Conservation (phyloP, 1,140 invertebrate genomes). For the Bombus impatiens region DNA sequence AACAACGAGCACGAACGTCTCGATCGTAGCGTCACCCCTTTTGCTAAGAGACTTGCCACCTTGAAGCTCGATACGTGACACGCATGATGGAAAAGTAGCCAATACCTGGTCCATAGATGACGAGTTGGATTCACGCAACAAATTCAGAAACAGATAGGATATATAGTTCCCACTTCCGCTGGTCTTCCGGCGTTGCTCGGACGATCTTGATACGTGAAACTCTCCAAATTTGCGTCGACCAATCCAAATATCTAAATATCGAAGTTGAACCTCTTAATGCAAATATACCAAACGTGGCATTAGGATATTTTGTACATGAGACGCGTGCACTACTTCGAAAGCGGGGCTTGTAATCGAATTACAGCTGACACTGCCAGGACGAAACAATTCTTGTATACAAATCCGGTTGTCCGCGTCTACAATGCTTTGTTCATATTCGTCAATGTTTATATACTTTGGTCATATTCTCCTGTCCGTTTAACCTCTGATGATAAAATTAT, state of each 20-base stretch:
- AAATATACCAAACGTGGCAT: background rate
- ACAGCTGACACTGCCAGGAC: constrained; percentile 2
- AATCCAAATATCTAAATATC: background rate
- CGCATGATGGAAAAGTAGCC: background rate
- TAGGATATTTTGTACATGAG: constrained; percentile 4
- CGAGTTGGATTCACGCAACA: background rate
- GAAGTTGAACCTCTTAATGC: background rate
- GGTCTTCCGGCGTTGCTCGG: too few relatives aligned
- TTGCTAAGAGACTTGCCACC: background rate
- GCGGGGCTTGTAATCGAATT: constrained; percentile 19
- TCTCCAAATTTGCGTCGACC: background rate
- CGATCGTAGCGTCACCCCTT: background rate
- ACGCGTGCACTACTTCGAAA: constrained; percentile 27
- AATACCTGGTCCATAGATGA: background rate
- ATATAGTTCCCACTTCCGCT: background rate
- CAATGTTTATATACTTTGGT: background rate
- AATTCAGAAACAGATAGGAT: background rate
- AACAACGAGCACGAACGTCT: background rate
- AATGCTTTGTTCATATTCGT: background rate
- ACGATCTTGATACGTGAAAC: background rate
- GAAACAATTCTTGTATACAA: background rate
- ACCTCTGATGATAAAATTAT: constrained; percentile 8
- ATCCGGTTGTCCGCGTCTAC: background rate
- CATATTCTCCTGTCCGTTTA: background rate
- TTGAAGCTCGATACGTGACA: background rate